Evolutionary conservation across 2,888 invertebrate species (phyloP), one percentile per base, ranked within the genome.

Genomic region (Plebejus anna): DNA sequence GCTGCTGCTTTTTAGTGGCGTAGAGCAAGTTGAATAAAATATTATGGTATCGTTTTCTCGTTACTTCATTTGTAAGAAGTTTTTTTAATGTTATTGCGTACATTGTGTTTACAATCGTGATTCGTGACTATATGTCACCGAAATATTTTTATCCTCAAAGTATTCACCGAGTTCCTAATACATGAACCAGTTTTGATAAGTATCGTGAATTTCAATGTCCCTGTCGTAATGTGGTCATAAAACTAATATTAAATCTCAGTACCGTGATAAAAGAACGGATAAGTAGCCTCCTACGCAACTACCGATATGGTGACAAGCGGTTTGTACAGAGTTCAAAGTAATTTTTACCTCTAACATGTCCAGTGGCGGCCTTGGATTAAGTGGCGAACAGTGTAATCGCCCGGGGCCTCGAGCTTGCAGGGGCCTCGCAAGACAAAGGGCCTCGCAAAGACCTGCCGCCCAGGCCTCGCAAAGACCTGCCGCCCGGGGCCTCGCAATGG

Each of bases 131-230:
- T 22, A n/a, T 59, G 22, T 59, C 59, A 59, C n/a, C 28, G 61
- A 61, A 11, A 51, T 51, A 51, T 42, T 22, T 59, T 59, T 22
- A 59, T 22, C 28, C 28, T 61, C 4, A 61, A 28, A 61, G 9
- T 28, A 61, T 32, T 32, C 1, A 32, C 61, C 11, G 28, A 13
- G 66, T 4, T 66, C 66, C 32, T 32, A 66, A 66, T 66, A 66
- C 66, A 32, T 66, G 66, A 66, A 66, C 66, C 66, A 66, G 66
- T 32, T 66, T 11, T 66, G 66, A 66, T 13, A 66, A 66, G 66
- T 66, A 66, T 66, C 66, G 66, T 66, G 66, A 66, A 66, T 66
- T 32, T 13, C 32, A 13, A 66, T 66, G 66, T 61, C 32, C 66
- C 61, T 61, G 61, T 61, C 61, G 61, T 28, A 61, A 61, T 9